phyloP scores from a whole-genome alignment of 2,113 vertebrate species.

The Ptychochromis oligacanthus region DNA sequence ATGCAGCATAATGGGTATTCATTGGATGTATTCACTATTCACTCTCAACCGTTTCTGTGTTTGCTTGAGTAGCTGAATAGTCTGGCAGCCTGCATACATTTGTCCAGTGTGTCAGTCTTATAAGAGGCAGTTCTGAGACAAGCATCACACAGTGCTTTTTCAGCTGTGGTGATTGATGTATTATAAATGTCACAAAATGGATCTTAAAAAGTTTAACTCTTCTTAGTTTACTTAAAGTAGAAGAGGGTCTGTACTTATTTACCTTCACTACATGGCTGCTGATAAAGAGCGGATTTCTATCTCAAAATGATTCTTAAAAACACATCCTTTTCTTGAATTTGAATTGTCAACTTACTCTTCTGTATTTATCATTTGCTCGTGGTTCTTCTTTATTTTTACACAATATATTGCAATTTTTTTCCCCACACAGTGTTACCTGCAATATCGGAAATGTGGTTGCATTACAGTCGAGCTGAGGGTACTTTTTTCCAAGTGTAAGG shows the following conservation, averaged over 20 bases:
- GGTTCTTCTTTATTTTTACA: too few species aligned
- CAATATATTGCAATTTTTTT: too few species aligned
- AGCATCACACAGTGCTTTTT: background rate
- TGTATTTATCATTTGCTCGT: too few species aligned
- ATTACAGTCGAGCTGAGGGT: too few species aligned
- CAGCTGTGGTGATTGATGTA: background rate
- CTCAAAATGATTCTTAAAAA: fast-evolving
- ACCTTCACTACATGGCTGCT: background rate
- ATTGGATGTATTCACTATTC: constrained; percentile 13
- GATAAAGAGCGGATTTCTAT: background rate
- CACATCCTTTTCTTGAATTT: too few species aligned
- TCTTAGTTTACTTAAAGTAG: too few species aligned
- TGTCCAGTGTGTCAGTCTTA: background rate
- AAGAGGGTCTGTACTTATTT: background rate
- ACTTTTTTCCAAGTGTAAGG: too few species aligned
- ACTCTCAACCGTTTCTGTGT: constrained; percentile 1
- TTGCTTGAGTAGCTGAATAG: constrained; percentile 19
- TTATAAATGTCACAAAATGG: background rate
- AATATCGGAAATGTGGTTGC: too few species aligned
- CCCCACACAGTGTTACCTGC: too few species aligned
- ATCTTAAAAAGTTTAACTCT: background rate
- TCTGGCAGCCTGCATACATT: background rate
- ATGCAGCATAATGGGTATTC: background rate
- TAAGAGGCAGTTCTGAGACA: background rate
- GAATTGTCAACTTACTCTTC: too few species aligned